A percentile compares a stretch with the other conserved stretches of the same genome.
Conservation (phyloP, 1,140 invertebrate species). For the Oreohelix idahoensis region DNA sequence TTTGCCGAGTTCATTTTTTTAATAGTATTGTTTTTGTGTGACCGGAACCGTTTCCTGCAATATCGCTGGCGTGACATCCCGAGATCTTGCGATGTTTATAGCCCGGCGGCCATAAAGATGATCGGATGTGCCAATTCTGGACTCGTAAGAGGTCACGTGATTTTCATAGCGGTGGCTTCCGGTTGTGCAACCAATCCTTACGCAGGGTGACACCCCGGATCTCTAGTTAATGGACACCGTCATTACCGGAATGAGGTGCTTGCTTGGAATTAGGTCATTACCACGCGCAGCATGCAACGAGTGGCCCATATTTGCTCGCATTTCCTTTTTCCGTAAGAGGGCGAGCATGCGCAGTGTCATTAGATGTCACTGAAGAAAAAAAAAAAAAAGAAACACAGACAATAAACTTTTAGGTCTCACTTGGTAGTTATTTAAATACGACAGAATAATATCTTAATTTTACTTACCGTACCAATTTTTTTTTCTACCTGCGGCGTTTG, state of each 20-base stretch:
- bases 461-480: too few species aligned
- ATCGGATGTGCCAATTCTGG: not conserved
- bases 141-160: constrained; percentile 9
- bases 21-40: not conserved
- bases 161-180: not conserved
- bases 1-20: not conserved
- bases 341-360: not conserved
- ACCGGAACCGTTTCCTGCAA: not conserved
- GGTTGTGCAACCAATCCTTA: constrained; percentile 12
- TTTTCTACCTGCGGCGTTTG: too few species aligned
- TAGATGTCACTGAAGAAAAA: not conserved
- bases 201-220: not conserved
- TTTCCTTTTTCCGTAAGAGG: not conserved
- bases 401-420: too few species aligned
- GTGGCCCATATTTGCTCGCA: not conserved
- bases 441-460: too few species aligned
- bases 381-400: not conserved
- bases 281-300: not conserved
- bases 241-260: constrained; percentile 1
- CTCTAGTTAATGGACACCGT: not conserved
- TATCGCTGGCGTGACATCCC: not conserved
- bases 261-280: constrained; percentile 9
- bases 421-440: too few species aligned
- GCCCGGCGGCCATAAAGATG: not conserved
- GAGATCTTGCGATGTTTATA: not conserved